Base-by-base conservation (phyloP, 2,113 vertebrate species). In the Elephas maximus region DNA sequence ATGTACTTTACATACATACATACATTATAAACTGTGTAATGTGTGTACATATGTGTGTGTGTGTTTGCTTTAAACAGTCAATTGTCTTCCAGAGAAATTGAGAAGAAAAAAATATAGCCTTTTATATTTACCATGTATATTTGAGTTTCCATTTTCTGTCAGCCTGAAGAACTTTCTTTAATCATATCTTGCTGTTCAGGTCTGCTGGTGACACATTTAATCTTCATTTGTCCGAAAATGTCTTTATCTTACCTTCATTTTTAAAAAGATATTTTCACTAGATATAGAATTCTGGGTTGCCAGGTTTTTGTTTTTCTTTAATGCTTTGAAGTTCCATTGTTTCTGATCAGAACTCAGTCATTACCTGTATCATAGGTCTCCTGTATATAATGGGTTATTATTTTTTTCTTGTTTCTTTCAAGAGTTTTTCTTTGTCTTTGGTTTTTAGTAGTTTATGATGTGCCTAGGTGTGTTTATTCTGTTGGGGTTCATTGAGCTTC, bases 71-170 rank as follows among this genome's bases (percentile, higher is more conserved):
- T 92, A 88, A 93, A 63, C 24, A 87, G 28, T 57, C 44, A 44
- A 14, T 89, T 92, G 20, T 86, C 10, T 90, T 93, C 85, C 28
- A 95, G 57, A 86, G 41, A 78, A 77, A 83, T 94, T 77, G 82
- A 91, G 24, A 79, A 12, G 53, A 92, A 92, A 93, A 84, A 79
- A 96, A 28, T 45, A 67, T 51, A 48, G 20, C 30, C 48, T 87
- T 91, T 67, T 67, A 62, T 85, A 67, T 96, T 92, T 92, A 63
- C 51, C 37, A 48, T 62, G 71, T 57, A 73, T n/a, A 78, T 80
- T 24, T 80, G 73, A 73, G n/a, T 88, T 92, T 82, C 79, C 71
- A 74, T 73, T 53, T 96, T 84, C 53, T 84, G 24, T 73, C 78
- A 63, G 26, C 28, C 78, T 63, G 62, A 91, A 88, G 62, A 89